A percentile compares a stretch with the other conserved stretches of the same genome.
These are phyloP conservation scores for Lepus townsendii DNA, from an alignment of 2,797 vertebrate genomes.

Conservation along the genomic window DNA sequence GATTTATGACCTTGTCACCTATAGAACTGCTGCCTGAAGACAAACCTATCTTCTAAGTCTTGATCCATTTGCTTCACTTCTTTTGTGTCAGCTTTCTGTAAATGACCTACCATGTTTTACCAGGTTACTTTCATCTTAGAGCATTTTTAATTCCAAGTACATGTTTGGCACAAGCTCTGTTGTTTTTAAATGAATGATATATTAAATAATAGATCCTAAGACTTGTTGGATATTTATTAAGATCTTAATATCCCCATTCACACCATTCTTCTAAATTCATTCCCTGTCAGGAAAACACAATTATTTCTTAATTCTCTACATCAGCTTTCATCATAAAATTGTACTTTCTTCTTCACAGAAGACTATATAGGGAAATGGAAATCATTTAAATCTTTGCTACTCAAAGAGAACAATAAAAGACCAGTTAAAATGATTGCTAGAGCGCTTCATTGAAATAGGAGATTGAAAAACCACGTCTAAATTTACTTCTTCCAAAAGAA, in stretches of 20 bases:
- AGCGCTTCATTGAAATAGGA: background rate
- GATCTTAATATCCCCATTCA: conserved; percentile 39
- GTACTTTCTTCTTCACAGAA: conserved; percentile 24
- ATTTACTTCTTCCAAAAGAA: background rate
- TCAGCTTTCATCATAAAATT: conserved; percentile 20
- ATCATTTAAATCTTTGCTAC: conserved; percentile 21
- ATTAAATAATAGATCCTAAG: conserved; percentile 34
- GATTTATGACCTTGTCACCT: conserved; percentile 3
- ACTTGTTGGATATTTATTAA: conserved; percentile 31
- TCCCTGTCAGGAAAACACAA: background rate
- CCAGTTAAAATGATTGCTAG: background rate
- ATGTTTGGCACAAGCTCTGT: conserved; percentile 9
- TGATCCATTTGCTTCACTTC: conserved; percentile 1
- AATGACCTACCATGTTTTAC: conserved; percentile 10
- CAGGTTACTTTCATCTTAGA: background rate
- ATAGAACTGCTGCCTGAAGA: background rate
- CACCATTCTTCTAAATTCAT: conserved; percentile 54
- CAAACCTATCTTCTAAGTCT: background rate
- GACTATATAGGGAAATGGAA: background rate
- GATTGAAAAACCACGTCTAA: background rate
- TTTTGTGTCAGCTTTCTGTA: background rate
- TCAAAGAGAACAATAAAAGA: conserved; percentile 37
- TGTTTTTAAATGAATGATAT: conserved; percentile 35
- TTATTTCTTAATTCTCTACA: conserved; percentile 55
- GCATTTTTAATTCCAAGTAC: background rate